Conservation (phyloP, 2,888 invertebrate genomes). For the Oxystoma pomonae region DNA sequence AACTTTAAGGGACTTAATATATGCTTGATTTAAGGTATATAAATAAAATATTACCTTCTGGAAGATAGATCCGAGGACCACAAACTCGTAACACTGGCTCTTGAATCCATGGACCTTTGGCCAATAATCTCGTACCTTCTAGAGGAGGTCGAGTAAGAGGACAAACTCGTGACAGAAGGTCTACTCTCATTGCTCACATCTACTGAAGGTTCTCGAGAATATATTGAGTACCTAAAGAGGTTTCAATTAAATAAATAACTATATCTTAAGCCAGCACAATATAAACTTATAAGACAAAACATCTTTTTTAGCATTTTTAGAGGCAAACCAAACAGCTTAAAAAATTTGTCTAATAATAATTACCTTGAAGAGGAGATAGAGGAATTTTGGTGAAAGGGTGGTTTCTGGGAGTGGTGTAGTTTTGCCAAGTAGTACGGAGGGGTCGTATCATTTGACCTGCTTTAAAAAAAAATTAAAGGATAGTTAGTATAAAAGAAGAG, state of each 20-base stretch:
- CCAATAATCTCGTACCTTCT: conserved; percentile 47
- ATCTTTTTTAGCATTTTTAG: too few relatives aligned
- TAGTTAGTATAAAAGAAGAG: background rate
- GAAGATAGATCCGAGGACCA: conserved; percentile 44
- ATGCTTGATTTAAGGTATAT: too few relatives aligned
- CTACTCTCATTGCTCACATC: conserved; percentile 46
- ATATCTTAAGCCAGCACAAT: too few relatives aligned
- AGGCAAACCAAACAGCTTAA: too few relatives aligned
- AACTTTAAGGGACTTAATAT: too few relatives aligned
- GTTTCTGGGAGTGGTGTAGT: background rate
- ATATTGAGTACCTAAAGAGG: conserved; percentile 38
- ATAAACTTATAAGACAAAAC: too few relatives aligned
- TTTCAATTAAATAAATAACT: too few relatives aligned
- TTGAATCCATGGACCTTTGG: conserved; percentile 47
- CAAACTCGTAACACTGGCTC: conserved; percentile 46
- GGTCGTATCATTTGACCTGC: background rate
- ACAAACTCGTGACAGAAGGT: conserved; percentile 46
- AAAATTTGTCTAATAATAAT: background rate
- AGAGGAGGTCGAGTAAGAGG: conserved; percentile 47
- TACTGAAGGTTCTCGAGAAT: conserved; percentile 46
- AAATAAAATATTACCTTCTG: background rate
- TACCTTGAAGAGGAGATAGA: background rate
- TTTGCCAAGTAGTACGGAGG: background rate
- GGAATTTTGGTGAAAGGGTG: background rate
- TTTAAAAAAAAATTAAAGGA: background rate